Percentiles rank a stretch among this genome's conserved stretches.
Conservation (phyloP, 2,797 vertebrate genomes). For the Labroides dimidiatus region DNA sequence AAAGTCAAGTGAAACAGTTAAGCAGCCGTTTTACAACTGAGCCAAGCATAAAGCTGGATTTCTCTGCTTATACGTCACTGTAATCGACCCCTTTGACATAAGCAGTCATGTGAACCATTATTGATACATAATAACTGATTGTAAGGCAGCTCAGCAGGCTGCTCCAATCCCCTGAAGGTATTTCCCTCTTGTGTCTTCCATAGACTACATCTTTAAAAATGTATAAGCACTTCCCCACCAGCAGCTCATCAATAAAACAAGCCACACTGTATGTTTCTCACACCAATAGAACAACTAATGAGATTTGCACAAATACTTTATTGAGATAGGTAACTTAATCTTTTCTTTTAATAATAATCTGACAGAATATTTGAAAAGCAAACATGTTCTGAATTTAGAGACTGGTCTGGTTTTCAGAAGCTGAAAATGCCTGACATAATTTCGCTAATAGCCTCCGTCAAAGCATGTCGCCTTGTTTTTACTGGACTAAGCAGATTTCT, state of each 20-base stretch:
- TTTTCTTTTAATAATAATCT: background rate
- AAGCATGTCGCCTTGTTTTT: constrained; percentile 46
- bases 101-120: background rate
- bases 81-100: background rate
- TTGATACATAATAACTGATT: constrained; percentile 16
- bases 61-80: background rate
- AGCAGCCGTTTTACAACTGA: background rate
- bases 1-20: background rate
- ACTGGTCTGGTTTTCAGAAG: background rate
- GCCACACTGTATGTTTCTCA: constrained; percentile 8
- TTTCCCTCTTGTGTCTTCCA: constrained; percentile 33
- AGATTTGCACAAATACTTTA: constrained; percentile 16
- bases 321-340: background rate
- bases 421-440: constrained; percentile 13
- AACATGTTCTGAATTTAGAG: background rate
- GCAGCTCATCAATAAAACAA: constrained; percentile 51
- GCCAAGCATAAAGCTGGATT: background rate
- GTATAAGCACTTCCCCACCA: constrained; percentile 36
- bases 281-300: constrained; percentile 9
- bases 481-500: constrained; percentile 48
- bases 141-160: background rate
- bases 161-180: constrained; percentile 11
- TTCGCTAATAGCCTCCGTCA: constrained; percentile 20
- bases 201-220: constrained; percentile 62
- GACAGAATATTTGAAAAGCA: constrained; percentile 5